Conservation (phyloP, 1,140 invertebrate genomes). For the Trichogramma pretiosum region DNA sequence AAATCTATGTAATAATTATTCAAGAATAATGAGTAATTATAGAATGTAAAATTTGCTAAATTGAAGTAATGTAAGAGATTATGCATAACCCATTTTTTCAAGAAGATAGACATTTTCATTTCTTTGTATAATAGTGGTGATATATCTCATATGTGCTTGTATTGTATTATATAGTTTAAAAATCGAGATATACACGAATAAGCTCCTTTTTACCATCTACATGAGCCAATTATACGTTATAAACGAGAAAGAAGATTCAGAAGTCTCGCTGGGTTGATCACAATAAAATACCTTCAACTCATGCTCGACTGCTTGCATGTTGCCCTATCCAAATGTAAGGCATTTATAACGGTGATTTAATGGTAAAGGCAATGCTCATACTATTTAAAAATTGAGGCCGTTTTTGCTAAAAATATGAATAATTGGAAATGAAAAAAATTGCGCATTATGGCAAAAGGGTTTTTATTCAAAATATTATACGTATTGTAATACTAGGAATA, state of each 20-base stretch:
- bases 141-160: conserved; percentile 41
- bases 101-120: conserved; percentile 30
- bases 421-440: too few relatives aligned
- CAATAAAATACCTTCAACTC: conserved; percentile 28
- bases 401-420: too few relatives aligned
- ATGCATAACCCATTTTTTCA: conserved; percentile 27
- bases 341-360: conserved; percentile 14
- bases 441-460: too few relatives aligned
- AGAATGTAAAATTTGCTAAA: conserved; percentile 30
- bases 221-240: too few relatives aligned
- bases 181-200: too few relatives aligned
- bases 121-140: conserved; percentile 38
- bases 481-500: too few relatives aligned
- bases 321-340: conserved; percentile 8
- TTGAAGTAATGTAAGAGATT: conserved; percentile 29
- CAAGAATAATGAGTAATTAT: conserved; percentile 31
- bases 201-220: too few relatives aligned
- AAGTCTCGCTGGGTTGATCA: conserved; percentile 29
- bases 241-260: too few relatives aligned
- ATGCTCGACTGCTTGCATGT: conserved; percentile 1
- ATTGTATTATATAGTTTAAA: conserved; percentile 41
- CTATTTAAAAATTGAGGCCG: too few relatives aligned
- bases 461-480: too few relatives aligned
- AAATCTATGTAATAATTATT: too few relatives aligned
- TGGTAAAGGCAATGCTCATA: too few relatives aligned